These are phyloP conservation scores for Macropodus opercularis DNA, from an alignment of 2,797 vertebrate genomes.

Conservation along the genomic window DNA sequence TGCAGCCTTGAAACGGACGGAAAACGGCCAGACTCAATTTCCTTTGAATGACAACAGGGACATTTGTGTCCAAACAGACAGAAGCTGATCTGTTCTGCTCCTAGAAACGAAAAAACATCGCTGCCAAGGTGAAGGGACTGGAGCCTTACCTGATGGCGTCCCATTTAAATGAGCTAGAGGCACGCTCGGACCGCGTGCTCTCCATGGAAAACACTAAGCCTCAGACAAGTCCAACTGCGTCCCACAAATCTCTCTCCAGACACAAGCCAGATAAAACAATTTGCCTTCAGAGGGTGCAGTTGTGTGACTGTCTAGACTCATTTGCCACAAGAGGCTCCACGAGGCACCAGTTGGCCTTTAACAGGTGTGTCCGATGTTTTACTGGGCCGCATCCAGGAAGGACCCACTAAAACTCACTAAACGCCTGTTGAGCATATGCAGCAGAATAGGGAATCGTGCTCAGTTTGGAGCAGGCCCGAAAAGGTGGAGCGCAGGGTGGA, in stretches of 20 bases:
- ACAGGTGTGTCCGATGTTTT: constrained; percentile 79
- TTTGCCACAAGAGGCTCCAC: constrained; percentile 51
- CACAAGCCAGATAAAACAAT: constrained; percentile 56
- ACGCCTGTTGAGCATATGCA: constrained; percentile 53
- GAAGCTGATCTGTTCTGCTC: constrained; percentile 55
- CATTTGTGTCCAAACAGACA: constrained; percentile 64
- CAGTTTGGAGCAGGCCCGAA: too few relatives aligned
- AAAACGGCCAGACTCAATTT: constrained; percentile 64
- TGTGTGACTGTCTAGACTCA: constrained; percentile 70
- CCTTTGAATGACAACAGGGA: constrained; percentile 59
- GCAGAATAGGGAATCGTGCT: constrained; percentile 52
- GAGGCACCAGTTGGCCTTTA: constrained; percentile 59
- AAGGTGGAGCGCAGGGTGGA: constrained; percentile 53
- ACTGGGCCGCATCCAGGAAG: constrained; percentile 61
- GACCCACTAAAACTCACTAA: constrained; percentile 60
- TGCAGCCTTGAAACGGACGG: constrained; percentile 41
- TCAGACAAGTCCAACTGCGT: constrained; percentile 50
- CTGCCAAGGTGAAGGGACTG: constrained; percentile 47
- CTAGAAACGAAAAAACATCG: constrained; percentile 28
- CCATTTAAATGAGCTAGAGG: constrained; percentile 49
- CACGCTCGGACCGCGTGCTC: constrained; percentile 42
- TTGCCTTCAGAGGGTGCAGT: constrained; percentile 52
- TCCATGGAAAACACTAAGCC: constrained; percentile 59
- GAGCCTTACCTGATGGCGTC: constrained; percentile 53
- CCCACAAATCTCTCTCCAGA: constrained; percentile 46